phyloP scores from a whole-genome alignment of 2,113 vertebrate species.

The Tragelaphus strepsiceros region DNA sequence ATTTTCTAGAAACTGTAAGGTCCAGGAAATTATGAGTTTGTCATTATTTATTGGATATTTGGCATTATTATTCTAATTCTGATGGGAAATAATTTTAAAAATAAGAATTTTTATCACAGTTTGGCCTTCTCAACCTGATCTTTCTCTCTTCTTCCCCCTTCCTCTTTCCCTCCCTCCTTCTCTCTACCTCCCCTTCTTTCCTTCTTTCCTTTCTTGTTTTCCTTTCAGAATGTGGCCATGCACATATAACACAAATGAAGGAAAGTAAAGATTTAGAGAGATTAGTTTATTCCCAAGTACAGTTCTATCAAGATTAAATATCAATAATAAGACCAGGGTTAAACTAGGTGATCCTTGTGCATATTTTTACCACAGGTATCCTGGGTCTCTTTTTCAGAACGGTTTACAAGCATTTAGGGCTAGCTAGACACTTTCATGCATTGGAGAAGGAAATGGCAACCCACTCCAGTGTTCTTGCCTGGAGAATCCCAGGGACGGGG shows the following conservation, averaged over 20 bases:
- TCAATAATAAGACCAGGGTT: not conserved
- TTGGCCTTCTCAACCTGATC: not conserved
- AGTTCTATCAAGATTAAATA: not conserved
- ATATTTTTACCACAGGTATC: not conserved
- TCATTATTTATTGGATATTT: constrained; percentile 18
- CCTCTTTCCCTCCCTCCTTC: not conserved
- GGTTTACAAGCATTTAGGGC: not conserved
- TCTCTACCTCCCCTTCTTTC: too few species aligned
- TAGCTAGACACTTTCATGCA: not conserved
- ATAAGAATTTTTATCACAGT: not conserved
- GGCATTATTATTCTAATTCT: not conserved
- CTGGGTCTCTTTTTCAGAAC: not conserved
- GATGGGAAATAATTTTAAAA: constrained; percentile 1
- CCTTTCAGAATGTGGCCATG: not conserved
- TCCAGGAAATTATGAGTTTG: not conserved
- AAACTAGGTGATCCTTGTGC: not conserved
- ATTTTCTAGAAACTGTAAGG: not conserved
- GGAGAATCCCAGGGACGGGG: too few species aligned
- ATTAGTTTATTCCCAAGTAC: not conserved
- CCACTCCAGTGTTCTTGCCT: too few species aligned
- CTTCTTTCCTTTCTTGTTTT: not conserved
- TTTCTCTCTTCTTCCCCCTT: not conserved
- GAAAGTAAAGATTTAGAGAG: not conserved
- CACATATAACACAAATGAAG: not conserved
- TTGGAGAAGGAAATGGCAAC: too few species aligned